Evolutionary conservation across 2,888 invertebrate genomes (phyloP), one percentile per base, ranked within the genome.

Genomic region (Clistopyga incitator): DNA sequence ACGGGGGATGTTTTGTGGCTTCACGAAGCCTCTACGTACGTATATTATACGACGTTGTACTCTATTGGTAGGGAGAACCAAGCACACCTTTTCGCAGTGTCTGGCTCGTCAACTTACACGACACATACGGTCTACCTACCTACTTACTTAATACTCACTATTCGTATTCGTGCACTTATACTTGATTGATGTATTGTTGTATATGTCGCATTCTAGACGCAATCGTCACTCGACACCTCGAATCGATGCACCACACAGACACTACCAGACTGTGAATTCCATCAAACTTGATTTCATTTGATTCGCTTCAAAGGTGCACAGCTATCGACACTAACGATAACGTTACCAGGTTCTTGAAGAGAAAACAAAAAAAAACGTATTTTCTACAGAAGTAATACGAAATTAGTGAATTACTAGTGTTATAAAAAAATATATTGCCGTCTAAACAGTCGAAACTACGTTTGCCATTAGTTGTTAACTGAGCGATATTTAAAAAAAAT

Each of bases 21-120:
- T 92, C 92, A 56, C 75, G 92, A 92, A 91, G 91, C 92, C 91
- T 89, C 88, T 84, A 82, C 81, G 81, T 81, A 79, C 70, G 70
- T 61, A 61, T 54, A 68, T 71, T 75, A 25, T 45, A 74, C 72
- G 80, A 68, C 54, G 76, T 75, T 78, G 70, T 78, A 82, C 70
- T 50, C 47, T 54, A 54, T 56, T 52, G 38, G 38, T 50, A 79
- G 67, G 78, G 71, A 74, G 67, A 47, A 74, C 64, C 59, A n/a
- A 20, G 42, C 38, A 78, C 74, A 74, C 64, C 59, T 79, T 76
- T 59, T 59, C 52, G 23, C 59, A 74, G 71, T 71, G 61, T 86
- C 82, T 76, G 76, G 74, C 65, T 72, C 68, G 77, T 61, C 72
- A 77, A 74, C 52, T 56, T 56, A 68, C 61, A 75, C 50, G 70